These are phyloP conservation scores for Leptosomus discolor DNA, from an alignment of 2,113 vertebrate genomes.

Conservation along the genomic window DNA sequence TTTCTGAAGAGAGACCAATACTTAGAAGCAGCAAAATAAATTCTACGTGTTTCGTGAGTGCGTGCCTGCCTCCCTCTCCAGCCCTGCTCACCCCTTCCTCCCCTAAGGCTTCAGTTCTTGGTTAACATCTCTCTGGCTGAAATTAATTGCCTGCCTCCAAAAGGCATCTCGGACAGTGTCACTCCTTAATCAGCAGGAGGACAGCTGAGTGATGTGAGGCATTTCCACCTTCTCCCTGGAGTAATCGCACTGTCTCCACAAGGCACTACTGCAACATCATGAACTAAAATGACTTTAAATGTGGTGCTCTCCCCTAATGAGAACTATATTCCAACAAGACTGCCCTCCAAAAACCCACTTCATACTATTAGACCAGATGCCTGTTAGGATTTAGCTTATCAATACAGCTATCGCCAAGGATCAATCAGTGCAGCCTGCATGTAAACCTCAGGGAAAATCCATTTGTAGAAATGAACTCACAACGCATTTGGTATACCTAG, in stretches of 20 bases:
- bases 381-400: background rate
- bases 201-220: constrained; percentile 5
- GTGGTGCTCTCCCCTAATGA: background rate
- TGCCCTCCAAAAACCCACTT: background rate
- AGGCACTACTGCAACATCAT: background rate
- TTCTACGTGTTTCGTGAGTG: background rate
- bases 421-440: background rate
- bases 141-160: constrained; percentile 46
- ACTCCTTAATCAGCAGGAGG: constrained; percentile 17
- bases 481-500: background rate
- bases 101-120: background rate
- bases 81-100: background rate
- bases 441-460: background rate
- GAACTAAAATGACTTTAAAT: background rate
- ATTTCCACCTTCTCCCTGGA: constrained; percentile 29
- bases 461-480: background rate
- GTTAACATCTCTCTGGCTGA: background rate
- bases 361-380: background rate
- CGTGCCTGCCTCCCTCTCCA: background rate
- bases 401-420: background rate
- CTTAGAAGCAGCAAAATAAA: background rate
- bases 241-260: background rate
- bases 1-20: background rate
- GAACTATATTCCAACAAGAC: background rate
- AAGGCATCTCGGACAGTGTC: background rate